Conservation (phyloP, 1,140 invertebrate species). For the Goniozus legneri region DNA sequence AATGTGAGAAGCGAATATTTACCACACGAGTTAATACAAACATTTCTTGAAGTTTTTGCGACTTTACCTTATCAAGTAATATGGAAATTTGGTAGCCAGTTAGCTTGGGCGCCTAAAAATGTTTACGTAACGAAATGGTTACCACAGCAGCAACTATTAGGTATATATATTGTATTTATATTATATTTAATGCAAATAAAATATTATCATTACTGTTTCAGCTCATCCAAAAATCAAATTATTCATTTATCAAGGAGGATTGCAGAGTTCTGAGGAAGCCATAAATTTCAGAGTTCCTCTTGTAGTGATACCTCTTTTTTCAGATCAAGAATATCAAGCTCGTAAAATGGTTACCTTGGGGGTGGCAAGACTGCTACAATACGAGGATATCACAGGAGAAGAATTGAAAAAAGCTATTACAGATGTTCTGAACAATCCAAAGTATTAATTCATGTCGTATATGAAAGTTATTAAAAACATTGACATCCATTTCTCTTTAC, state of each 20-base stretch:
- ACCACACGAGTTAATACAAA: slow-evolving; percentile 16
- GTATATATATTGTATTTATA: too few species aligned
- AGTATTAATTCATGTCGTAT: too few species aligned
- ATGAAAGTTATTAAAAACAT: too few species aligned
- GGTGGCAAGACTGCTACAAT: not conserved
- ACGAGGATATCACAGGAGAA: slow-evolving; percentile 1
- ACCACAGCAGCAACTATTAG: slow-evolving; percentile 41
- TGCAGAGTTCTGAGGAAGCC: slow-evolving; percentile 50
- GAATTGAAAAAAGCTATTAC: not conserved
- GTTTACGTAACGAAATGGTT: slow-evolving; percentile 43
- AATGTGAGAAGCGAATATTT: slow-evolving; percentile 38
- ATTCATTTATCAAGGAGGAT: slow-evolving; percentile 54
- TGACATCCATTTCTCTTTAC: slow-evolving; percentile 5
- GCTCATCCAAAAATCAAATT: slow-evolving; percentile 43
- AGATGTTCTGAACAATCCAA: not conserved
- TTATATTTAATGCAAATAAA: too few species aligned
- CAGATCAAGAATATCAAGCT: slow-evolving; percentile 22
- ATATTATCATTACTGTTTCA: too few species aligned
- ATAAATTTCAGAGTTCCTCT: slow-evolving; percentile 48
- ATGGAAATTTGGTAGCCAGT: slow-evolving; percentile 29
- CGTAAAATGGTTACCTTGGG: not conserved
- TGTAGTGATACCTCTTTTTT: slow-evolving; percentile 42
- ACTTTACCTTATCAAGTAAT: slow-evolving; percentile 32
- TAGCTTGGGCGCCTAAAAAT: slow-evolving; percentile 24
- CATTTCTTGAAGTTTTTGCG: slow-evolving; percentile 54